These are phyloP conservation scores for Eurytoma californica DNA, from an alignment of 2,888 invertebrate species.

Conservation along the genomic window DNA sequence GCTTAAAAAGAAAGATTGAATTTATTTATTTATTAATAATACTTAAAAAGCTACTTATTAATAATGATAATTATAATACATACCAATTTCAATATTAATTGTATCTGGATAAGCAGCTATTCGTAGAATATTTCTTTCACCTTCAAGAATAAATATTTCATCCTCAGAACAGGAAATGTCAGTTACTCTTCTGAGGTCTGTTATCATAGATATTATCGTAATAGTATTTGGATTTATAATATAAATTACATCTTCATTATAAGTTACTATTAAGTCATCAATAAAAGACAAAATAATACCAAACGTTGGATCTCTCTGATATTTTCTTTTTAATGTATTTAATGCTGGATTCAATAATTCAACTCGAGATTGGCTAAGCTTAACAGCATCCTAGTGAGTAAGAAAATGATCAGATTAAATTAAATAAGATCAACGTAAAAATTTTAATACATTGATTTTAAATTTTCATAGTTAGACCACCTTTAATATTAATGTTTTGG, in stretches of 20 bases:
- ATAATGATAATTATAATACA: slow-evolving; percentile 6
- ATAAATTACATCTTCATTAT: slow-evolving; percentile 83
- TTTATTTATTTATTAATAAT: neutral
- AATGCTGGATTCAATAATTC: slow-evolving; percentile 84
- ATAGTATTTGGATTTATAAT: slow-evolving; percentile 83
- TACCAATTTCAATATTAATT: slow-evolving; percentile 62
- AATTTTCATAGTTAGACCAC: slow-evolving; percentile 70
- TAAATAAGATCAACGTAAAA: slow-evolving; percentile 14
- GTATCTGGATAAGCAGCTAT: slow-evolving; percentile 85
- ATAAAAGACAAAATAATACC: slow-evolving; percentile 81
- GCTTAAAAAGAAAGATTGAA: slow-evolving; percentile 49
- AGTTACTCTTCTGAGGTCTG: slow-evolving; percentile 69
- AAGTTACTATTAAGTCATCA: slow-evolving; percentile 85
- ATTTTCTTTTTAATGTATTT: slow-evolving; percentile 71
- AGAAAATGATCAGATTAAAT: neutral
- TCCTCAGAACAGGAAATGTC: slow-evolving; percentile 80
- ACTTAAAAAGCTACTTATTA: neutral
- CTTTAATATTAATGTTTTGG: slow-evolving; percentile 90
- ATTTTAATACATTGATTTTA: slow-evolving; percentile 18
- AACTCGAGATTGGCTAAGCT: slow-evolving; percentile 78
- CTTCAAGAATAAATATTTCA: slow-evolving; percentile 90
- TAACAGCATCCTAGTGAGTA: slow-evolving; percentile 67
- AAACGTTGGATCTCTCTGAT: slow-evolving; percentile 79
- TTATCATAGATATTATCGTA: slow-evolving; percentile 68
- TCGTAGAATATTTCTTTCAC: slow-evolving; percentile 86